Evolutionary conservation across 2,888 invertebrate genomes (phyloP).

Genomic region (Bruchidius siliquastri): DNA sequence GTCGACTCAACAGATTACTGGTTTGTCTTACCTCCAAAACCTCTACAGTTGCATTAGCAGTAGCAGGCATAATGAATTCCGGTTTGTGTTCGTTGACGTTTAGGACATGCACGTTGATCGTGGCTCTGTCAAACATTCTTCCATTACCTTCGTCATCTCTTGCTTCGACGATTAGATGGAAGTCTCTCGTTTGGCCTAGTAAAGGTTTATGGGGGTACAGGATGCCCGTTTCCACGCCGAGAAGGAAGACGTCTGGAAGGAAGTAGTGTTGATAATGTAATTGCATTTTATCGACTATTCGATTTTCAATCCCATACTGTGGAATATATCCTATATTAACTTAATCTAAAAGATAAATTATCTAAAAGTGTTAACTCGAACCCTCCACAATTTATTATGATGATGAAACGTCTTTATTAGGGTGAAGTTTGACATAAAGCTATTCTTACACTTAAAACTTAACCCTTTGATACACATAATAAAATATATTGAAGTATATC

Average conservation of each 20-base stretch:
- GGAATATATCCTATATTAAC: too few relatives aligned
- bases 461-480: too few relatives aligned
- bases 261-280: background rate
- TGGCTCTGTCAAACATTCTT: slow-evolving; percentile 60
- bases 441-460: too few relatives aligned
- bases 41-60: slow-evolving; percentile 71
- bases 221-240: slow-evolving; percentile 74
- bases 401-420: too few relatives aligned
- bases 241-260: slow-evolving; percentile 63
- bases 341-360: too few relatives aligned
- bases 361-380: too few relatives aligned
- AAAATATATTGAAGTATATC: too few relatives aligned
- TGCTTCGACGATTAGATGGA: slow-evolving; percentile 57
- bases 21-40: slow-evolving; percentile 69
- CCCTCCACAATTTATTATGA: too few relatives aligned
- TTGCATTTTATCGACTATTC: too few relatives aligned
- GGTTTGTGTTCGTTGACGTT: slow-evolving; percentile 82
- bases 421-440: too few relatives aligned
- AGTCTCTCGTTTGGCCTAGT: slow-evolving; percentile 56
- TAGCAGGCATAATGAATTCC: slow-evolving; percentile 70
- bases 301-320: too few relatives aligned
- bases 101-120: slow-evolving; percentile 70
- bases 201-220: slow-evolving; percentile 74
- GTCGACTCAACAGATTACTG: too few relatives aligned
- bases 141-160: slow-evolving; percentile 69